These are phyloP conservation scores for Galbula dea DNA, from an alignment of 2,113 vertebrate species.

Conservation along the genomic window DNA sequence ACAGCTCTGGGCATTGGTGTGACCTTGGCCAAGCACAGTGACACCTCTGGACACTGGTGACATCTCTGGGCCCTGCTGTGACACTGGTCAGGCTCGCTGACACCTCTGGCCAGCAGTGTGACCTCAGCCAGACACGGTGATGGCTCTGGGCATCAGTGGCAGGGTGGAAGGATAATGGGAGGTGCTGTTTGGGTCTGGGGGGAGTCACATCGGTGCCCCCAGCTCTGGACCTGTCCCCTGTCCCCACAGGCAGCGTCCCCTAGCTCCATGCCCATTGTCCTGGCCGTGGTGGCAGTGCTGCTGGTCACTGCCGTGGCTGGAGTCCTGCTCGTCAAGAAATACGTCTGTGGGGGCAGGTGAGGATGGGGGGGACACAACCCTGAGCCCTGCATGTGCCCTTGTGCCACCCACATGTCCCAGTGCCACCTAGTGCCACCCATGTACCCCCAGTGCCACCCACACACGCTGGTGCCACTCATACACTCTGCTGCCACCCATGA, in stretches of 20 bases:
- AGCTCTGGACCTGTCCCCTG: background rate
- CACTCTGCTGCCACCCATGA: background rate
- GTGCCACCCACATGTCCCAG: background rate
- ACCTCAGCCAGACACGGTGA: background rate
- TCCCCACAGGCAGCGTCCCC: conserved; percentile 58
- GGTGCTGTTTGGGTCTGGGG: background rate
- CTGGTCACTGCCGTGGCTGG: conserved; percentile 73
- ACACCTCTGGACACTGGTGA: background rate
- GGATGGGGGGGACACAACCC: conserved; percentile 42
- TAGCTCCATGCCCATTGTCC: conserved; percentile 77
- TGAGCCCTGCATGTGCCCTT: no score
- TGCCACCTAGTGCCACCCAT: background rate
- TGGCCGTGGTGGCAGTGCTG: conserved; percentile 81
- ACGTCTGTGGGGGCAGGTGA: conserved; percentile 91
- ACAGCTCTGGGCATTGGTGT: background rate
- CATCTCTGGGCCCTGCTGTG: background rate
- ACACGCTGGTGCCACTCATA: background rate
- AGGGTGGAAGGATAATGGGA: background rate
- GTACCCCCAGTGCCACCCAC: background rate
- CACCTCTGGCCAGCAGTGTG: background rate
- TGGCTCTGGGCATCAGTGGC: background rate
- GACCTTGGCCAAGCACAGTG: background rate
- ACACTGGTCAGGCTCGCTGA: background rate
- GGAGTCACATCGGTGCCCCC: no score
- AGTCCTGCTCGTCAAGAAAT: conserved; percentile 88